phyloP scores from a whole-genome alignment of 2,797 vertebrate genomes.

The Molothrus ater region DNA sequence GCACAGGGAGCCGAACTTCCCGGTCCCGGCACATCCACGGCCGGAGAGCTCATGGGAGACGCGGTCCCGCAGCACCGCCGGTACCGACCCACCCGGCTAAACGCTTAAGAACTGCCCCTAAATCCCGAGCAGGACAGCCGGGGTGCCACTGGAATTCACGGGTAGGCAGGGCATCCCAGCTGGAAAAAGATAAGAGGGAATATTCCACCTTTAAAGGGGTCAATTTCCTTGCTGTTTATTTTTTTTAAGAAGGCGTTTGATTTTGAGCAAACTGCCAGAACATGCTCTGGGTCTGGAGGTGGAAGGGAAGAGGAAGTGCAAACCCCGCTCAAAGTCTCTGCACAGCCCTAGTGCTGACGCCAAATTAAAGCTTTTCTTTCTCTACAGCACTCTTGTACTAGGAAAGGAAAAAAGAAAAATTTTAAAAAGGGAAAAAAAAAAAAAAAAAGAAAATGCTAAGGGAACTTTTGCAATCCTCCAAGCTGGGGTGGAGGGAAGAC shows the following conservation, averaged over 20 bases:
- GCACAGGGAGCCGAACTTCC: background rate
- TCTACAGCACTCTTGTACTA: background rate
- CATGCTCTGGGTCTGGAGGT: background rate
- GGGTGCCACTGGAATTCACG: background rate
- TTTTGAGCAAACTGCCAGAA: constrained; percentile 6
- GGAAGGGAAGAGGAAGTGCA: constrained; percentile 40
- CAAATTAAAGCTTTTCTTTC: background rate
- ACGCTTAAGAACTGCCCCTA: fast-evolving
- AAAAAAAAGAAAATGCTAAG: fast-evolving
- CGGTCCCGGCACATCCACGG: fast-evolving
- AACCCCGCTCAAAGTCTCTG: background rate
- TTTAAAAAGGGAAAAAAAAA: fast-evolving
- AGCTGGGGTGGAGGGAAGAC: fast-evolving
- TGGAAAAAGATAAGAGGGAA: background rate
- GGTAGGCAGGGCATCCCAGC: background rate
- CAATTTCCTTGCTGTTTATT: background rate
- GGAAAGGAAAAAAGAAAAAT: background rate
- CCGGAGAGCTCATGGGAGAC: background rate
- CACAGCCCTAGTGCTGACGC: background rate
- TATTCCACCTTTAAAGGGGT: constrained; percentile 10
- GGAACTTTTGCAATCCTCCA: background rate
- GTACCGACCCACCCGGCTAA: fast-evolving
- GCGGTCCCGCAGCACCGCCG: background rate
- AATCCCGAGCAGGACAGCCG: background rate
- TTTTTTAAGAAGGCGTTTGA: background rate